Percentiles rank a stretch among this genome's conserved stretches.
Evolutionary conservation across 2,888 invertebrate genomes (phyloP).

Genomic region (Drosophila emarginata): DNA sequence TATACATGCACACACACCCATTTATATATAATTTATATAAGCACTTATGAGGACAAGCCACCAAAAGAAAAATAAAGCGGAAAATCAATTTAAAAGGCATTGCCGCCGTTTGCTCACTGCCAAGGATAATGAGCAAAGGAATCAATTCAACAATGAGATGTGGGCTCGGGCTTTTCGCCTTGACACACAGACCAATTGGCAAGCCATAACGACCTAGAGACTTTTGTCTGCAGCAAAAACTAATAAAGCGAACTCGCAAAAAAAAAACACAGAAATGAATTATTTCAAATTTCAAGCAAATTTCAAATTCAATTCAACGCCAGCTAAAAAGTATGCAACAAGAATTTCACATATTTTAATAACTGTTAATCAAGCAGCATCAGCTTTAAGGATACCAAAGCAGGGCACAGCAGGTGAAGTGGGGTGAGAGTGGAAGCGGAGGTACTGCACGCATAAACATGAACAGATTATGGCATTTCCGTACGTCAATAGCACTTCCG

Average conservation of each 20-base stretch:
- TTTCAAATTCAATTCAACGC: background rate
- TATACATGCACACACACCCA: background rate
- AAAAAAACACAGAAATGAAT: background rate
- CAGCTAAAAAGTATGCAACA: constrained; percentile 46
- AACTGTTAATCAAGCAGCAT: constrained; percentile 43
- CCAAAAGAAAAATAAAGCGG: constrained; percentile 47
- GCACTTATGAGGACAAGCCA: constrained; percentile 23
- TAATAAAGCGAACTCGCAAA: background rate
- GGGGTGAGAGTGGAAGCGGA: background rate
- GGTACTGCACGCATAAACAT: constrained; percentile 13
- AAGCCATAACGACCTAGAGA: constrained; percentile 14
- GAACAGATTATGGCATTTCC: constrained; percentile 56
- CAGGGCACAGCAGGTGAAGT: background rate
- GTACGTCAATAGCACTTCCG: constrained; percentile 61
- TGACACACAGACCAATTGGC: constrained; percentile 1
- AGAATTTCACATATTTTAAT: constrained; percentile 26
- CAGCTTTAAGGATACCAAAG: background rate
- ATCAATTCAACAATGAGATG: constrained; percentile 17
- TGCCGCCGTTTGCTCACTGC: constrained; percentile 36
- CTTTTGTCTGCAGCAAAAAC: constrained; percentile 22
- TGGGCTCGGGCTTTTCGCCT: constrained; percentile 4
- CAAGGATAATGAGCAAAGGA: constrained; percentile 62
- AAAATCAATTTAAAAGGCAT: constrained; percentile 68
- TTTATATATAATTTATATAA: constrained; percentile 30
- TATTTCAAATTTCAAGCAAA: background rate